Percentiles rank a stretch among this genome's conserved stretches.
phyloP scores from a whole-genome alignment of 1,140 invertebrate species.

The Dreissena polymorpha region DNA sequence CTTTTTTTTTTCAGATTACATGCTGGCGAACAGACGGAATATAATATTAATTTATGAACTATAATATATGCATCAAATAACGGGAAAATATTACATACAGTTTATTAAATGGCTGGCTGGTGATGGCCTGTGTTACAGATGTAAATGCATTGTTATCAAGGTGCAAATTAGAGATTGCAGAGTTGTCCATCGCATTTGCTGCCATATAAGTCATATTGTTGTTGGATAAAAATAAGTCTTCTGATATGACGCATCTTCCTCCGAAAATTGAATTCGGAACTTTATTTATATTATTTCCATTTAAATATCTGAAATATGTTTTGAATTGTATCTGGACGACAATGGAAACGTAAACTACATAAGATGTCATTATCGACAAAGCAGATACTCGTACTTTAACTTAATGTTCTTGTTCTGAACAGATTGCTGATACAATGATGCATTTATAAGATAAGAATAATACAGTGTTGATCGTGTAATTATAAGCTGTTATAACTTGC shows the following conservation, averaged over 20 bases:
- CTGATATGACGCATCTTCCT: constrained; percentile 31
- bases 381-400: no score
- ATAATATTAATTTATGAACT: no score
- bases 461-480: no score
- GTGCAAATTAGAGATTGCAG: constrained; percentile 48
- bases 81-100: constrained; percentile 14
- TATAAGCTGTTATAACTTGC: no score
- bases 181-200: constrained; percentile 45
- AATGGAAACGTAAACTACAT: no score
- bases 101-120: neutral
- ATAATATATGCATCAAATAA: no score
- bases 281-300: constrained; percentile 54
- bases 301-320: constrained; percentile 52
- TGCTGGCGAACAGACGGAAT: no score
- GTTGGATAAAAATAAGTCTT: constrained; percentile 34
- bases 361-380: no score
- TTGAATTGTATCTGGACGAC: neutral
- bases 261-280: constrained; percentile 54
- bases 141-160: constrained; percentile 55
- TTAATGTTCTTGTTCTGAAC: no score
- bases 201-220: constrained; percentile 55
- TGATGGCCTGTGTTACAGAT: constrained; percentile 11
- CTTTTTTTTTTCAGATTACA: no score
- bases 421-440: no score
- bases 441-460: no score